phyloP scores from a whole-genome alignment of 2,797 vertebrate genomes.

The Coracias cyanogaster region DNA sequence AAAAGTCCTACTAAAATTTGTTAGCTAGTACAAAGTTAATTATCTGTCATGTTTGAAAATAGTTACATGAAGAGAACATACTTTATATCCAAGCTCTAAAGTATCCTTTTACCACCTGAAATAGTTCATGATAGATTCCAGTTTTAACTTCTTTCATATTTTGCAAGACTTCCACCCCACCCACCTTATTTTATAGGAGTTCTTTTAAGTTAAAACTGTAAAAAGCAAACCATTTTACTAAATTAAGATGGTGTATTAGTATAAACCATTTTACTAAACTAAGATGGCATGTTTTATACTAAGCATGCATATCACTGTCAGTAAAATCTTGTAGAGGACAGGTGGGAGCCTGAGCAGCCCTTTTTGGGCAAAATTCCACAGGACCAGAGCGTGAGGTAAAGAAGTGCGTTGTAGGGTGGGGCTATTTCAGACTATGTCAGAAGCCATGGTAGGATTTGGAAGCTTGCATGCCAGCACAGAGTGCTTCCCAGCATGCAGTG shows the following conservation, averaged over 20 bases:
- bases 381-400: accelerated
- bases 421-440: not conserved
- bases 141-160: not conserved
- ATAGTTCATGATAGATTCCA: not conserved
- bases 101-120: not conserved
- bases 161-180: not conserved
- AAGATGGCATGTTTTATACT: not conserved
- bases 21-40: not conserved
- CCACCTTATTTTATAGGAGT: not conserved
- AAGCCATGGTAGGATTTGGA: not conserved
- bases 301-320: not conserved
- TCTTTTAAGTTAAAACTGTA: not conserved
- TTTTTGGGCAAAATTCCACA: not conserved
- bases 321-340: not conserved
- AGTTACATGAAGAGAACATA: not conserved
- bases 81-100: not conserved
- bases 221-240: not conserved
- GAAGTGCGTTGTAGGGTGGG: not conserved
- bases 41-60: not conserved
- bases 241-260: not conserved
- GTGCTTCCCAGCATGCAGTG: not conserved
- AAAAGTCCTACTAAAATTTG: not conserved
- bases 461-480: not conserved
- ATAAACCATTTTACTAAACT: not conserved
- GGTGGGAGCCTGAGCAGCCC: not conserved